Base-by-base conservation (phyloP, 2,797 vertebrate genomes). In the Orestias chungarensis region DNA sequence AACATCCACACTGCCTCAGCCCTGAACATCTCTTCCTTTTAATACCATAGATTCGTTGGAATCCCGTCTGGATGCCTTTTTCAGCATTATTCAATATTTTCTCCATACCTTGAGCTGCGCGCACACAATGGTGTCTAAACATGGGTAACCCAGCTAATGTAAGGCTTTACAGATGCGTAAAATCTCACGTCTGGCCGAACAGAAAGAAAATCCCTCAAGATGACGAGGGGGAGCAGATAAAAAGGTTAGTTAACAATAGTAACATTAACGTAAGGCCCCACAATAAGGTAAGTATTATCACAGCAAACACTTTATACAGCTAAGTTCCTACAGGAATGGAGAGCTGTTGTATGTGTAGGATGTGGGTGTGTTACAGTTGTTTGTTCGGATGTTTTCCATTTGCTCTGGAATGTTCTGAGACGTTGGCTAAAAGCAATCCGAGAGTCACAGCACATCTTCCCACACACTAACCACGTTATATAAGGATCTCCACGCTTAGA, bases 331-430 rank as follows among this genome's bases (percentile, higher is more conserved):
- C 3, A 27, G 71, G 65, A 6, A 59, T 25, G 57, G 66, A 46
- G 55, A 65, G 46, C 73, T 31, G 78, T 54, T 87, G 74, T 65
- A 27, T 47, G 66, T 15, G 84, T 86, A 55, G 27, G 74, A 59
- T 59, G 69, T 88, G 87, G 85, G 87, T 73, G 87, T 76, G 84
- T 73, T 54, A 73, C 50, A 42, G 66, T 83, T 87, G 90, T 86
- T 88, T 85, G 74, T 85, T 86, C 55, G 81, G 82, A 92, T 92
- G 91, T 90, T 91, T 93, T 88, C 84, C 73, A 91, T 91, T 93
- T 92, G 71, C 81, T 85, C 47, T 78, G 91, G 91, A 93, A 93
- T 93, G 91, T 84, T 81, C 74, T 78, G 74, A 88, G 86, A 71
- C 70, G 68, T 78, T 80, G 44, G 81, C 78, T 75, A 71, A 69